Evolutionary conservation across 2,113 vertebrate species (phyloP).

Genomic region (Ciconia maguari): DNA sequence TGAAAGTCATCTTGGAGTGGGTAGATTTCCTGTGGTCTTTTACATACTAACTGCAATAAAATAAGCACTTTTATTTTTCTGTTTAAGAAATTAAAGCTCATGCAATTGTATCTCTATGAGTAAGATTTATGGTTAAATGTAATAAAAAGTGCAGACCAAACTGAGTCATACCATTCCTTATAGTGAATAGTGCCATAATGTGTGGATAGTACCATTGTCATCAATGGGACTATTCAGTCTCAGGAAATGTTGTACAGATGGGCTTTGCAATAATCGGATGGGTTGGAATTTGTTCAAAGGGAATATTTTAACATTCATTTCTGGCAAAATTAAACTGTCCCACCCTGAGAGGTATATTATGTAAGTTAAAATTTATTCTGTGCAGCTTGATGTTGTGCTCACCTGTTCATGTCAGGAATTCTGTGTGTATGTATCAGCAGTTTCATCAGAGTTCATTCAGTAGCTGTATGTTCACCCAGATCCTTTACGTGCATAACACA

Average conservation of each 20-base stretch:
- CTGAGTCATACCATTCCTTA: background rate
- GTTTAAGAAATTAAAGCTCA: background rate
- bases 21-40: slow-evolving; percentile 13
- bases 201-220: background rate
- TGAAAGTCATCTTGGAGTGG: background rate
- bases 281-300: background rate
- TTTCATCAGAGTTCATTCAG: background rate
- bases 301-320: background rate
- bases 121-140: slow-evolving; percentile 11
- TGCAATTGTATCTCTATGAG: background rate
- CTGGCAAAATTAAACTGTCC: background rate
- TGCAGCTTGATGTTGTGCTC: background rate
- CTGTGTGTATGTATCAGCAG: background rate
- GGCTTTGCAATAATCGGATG: background rate
- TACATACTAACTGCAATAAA: background rate
- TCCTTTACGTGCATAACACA: background rate
- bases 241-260: background rate
- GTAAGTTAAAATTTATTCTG: background rate
- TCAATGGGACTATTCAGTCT: background rate
- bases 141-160: background rate
- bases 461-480: background rate
- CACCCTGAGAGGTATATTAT: background rate
- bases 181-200: background rate
- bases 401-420: background rate
- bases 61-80: background rate